Percentiles rank a stretch among this genome's conserved stretches.
Conservation (phyloP, 2,113 vertebrate genomes). For the Oenanthe oenanthe region DNA sequence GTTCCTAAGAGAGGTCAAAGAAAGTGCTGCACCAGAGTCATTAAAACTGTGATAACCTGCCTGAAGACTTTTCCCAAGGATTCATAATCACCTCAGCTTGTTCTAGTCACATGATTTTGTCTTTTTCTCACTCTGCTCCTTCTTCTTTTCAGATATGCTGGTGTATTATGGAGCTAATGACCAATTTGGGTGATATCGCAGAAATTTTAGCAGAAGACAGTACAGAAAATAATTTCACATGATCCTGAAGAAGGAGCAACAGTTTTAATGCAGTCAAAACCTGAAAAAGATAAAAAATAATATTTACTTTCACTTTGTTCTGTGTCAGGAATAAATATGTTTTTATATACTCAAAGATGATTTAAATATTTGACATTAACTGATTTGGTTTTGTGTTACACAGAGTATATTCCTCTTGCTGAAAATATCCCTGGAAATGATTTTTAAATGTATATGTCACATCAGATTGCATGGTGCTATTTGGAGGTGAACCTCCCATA, state of each 20-base stretch:
- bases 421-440: background rate
- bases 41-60: background rate
- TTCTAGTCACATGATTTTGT: background rate
- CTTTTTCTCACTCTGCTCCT: background rate
- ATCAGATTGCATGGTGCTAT: constrained; percentile 1
- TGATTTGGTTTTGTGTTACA: background rate
- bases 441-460: constrained; percentile 30
- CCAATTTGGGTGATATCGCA: background rate
- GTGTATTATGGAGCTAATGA: background rate
- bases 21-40: background rate
- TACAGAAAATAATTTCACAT: background rate
- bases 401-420: background rate
- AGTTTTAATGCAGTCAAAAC: background rate
- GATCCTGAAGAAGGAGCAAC: background rate
- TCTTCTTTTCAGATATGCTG: background rate
- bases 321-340: background rate
- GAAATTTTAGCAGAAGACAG: background rate
- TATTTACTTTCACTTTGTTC: background rate
- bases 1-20: background rate
- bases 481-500: constrained; percentile 19
- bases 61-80: background rate
- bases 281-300: background rate
- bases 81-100: background rate
- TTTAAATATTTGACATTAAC: background rate
- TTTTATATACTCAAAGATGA: background rate